Conservation (phyloP, 2,888 invertebrate species). For the Eutolmus rufibarbis region DNA sequence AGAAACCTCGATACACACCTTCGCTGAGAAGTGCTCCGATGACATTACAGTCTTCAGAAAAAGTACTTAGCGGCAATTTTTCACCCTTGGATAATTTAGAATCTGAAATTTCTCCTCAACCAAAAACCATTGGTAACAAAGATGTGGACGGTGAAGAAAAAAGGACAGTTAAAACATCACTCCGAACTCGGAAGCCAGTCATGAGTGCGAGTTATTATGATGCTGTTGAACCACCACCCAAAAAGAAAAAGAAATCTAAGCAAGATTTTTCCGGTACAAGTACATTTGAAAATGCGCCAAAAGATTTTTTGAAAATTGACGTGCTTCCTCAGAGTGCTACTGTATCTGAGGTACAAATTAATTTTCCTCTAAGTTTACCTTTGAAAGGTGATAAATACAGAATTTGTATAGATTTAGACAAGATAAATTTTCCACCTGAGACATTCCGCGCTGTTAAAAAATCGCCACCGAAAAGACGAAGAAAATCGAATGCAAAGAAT, state of each 20-base stretch:
- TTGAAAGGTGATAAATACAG: background rate
- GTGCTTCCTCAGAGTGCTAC: background rate
- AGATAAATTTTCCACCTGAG: background rate
- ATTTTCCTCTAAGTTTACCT: background rate
- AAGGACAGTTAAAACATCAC: background rate
- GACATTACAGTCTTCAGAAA: background rate
- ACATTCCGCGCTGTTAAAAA: background rate
- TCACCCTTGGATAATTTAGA: background rate
- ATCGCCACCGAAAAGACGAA: background rate
- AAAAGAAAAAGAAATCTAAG: background rate
- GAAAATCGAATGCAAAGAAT: background rate
- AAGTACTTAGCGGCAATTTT: background rate
- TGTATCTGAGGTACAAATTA: background rate
- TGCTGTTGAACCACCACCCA: background rate
- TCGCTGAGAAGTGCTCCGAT: background rate
- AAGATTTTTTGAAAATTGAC: background rate
- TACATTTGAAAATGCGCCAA: background rate
- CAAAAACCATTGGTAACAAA: background rate
- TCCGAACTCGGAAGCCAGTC: background rate
- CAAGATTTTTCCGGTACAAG: background rate
- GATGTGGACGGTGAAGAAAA: background rate
- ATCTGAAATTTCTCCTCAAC: background rate
- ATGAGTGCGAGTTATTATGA: background rate
- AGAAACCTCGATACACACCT: background rate
- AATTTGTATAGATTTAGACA: background rate